A percentile compares a stretch with the other conserved stretches of the same genome.
Evolutionary conservation across 2,113 vertebrate species (phyloP).

Genomic region (Collichthys lucidus): DNA sequence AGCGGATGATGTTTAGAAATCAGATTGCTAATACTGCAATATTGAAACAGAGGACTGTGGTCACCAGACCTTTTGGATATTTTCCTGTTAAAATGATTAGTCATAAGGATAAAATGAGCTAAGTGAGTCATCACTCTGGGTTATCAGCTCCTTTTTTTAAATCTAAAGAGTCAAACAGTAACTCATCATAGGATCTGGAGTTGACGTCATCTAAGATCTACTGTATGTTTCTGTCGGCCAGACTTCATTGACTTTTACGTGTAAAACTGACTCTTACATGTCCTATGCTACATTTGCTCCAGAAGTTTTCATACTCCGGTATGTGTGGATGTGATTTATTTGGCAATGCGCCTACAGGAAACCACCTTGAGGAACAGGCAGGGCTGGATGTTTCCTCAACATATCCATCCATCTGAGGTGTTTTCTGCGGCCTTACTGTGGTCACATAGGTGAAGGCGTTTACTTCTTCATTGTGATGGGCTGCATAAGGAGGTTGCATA

Average conservation of each 20-base stretch:
- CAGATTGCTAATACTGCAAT: slow-evolving; percentile 15
- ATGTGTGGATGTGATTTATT: slow-evolving; percentile 38
- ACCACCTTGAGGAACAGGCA: slow-evolving; percentile 59
- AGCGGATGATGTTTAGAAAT: slow-evolving; percentile 52
- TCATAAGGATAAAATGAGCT: no score
- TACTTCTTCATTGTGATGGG: neutral
- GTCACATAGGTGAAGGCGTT: neutral
- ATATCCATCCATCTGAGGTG: slow-evolving; percentile 21
- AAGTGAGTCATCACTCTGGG: no score
- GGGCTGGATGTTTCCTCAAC: slow-evolving; percentile 33
- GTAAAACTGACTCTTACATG: no score
- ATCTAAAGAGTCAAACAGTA: neutral
- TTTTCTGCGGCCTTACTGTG: slow-evolving; percentile 7
- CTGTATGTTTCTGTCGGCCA: neutral
- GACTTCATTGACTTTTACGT: neutral
- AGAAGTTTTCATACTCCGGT: neutral
- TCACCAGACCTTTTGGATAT: neutral
- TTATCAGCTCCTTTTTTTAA: neutral
- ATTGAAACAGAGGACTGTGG: slow-evolving; percentile 35
- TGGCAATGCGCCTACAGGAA: slow-evolving; percentile 39
- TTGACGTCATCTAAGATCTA: neutral
- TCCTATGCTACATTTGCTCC: neutral
- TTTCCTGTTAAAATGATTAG: neutral
- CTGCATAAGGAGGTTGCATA: neutral
- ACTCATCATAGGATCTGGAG: neutral